Evolutionary conservation across 2,888 invertebrate genomes (phyloP), one percentile per base, ranked within the genome.

Genomic region (Amblyteles armatorius): DNA sequence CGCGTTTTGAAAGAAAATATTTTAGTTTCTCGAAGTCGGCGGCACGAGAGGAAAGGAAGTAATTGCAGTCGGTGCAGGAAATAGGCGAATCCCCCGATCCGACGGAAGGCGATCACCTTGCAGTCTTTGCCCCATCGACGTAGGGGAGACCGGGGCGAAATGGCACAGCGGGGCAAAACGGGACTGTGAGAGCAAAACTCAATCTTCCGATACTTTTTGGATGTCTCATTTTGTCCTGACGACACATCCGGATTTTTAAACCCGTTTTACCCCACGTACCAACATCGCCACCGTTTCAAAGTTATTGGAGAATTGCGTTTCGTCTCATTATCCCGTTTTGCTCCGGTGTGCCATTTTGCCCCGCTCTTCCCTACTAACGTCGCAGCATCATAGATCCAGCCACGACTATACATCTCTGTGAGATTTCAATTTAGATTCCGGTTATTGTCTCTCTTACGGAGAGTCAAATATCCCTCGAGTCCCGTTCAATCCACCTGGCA

Each of bases 391-490:
- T 57, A 57, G 22, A 71, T 72, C 71, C 48, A 36, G 16, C 48
- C 48, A 29, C 7, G 48, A 72, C 55, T 72, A 73, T 60, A 60
- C 36, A 36, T 67, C 13, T 9, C 44, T 26, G 72, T 57, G 57
- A 82, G 82, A 82, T 82, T 82, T 78, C 82, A 78, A 82, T 82
- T 82, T 82, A 82, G 82, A 78, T 82, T 57, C 22, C 26, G 36
- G 78, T 67, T 72, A 67, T 77, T 82, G 63, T 82, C 57, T 11
- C 71, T 67, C 55, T 82, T 60, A 36, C 19, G 55, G 67, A 11
- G 29, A 78, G 57, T 57, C 67, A 73, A 82, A 78, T 78, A 48
- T 60, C 68, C 26, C 57, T 72, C 40, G 36, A 57, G 78, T 78
- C 57, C 48, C 26, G 40, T 67, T 52, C 67, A 40, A 36, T 55